These are phyloP conservation scores for Cotesia vestalis DNA, from an alignment of 1,140 invertebrate genomes.

Conservation along the genomic window DNA sequence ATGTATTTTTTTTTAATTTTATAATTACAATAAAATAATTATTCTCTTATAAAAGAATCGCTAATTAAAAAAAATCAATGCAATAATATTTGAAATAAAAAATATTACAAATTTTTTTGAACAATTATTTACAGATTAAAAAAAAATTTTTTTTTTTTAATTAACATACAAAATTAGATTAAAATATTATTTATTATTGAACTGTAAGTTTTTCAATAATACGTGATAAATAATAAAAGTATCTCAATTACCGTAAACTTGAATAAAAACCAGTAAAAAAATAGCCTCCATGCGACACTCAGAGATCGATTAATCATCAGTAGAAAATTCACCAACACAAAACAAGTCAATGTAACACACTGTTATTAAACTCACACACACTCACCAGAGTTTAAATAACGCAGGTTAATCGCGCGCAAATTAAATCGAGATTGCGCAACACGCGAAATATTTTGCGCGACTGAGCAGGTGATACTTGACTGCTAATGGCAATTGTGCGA, in stretches of 20 bases:
- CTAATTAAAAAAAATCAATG: too few species aligned
- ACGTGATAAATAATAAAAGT: too few species aligned
- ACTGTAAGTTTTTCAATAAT: too few species aligned
- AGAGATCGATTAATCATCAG: conserved; percentile 33
- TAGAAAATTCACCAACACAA: conserved; percentile 18
- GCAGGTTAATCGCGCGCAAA: conserved; percentile 34
- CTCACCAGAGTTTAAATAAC: conserved; percentile 30
- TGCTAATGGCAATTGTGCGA: conserved; percentile 34
- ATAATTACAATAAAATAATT: too few species aligned
- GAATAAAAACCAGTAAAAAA: neutral
- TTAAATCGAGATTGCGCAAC: conserved; percentile 38
- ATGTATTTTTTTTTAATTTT: too few species aligned
- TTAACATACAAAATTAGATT: too few species aligned
- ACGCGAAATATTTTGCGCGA: conserved; percentile 35
- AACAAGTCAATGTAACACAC: neutral
- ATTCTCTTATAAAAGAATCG: too few species aligned
- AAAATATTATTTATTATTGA: too few species aligned
- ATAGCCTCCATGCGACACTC: conserved; percentile 22
- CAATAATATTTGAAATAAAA: too few species aligned
- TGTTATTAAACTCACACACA: conserved; percentile 30
- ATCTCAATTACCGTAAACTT: neutral
- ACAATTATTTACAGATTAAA: too few species aligned
- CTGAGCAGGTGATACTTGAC: conserved; percentile 30
- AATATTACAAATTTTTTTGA: too few species aligned
- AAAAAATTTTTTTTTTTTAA: too few species aligned